A percentile compares a stretch with the other conserved stretches of the same genome.
These are phyloP conservation scores for Colistium nudipinnis DNA, from an alignment of 2,113 vertebrate genomes.

Conservation along the genomic window DNA sequence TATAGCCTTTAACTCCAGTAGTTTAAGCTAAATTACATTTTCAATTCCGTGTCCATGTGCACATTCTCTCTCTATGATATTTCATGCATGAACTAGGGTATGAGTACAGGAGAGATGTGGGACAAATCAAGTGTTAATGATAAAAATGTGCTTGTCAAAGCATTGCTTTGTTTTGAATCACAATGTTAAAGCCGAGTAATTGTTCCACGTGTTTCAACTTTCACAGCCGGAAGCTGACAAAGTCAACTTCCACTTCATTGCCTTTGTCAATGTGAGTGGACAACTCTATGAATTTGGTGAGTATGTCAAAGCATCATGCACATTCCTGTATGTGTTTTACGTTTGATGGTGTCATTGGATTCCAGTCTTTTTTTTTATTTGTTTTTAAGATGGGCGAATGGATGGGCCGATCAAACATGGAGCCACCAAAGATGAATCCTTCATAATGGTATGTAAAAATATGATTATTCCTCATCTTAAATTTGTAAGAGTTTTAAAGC, in stretches of 20 bases:
- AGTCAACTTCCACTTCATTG: conserved; percentile 95
- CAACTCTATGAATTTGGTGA: conserved; percentile 94
- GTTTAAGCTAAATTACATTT: no score
- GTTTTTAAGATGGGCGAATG: conserved; percentile 88
- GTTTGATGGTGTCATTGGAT: not conserved
- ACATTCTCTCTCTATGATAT: not conserved
- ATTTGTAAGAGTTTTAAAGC: not conserved
- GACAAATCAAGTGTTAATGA: not conserved
- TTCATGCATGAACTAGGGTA: not conserved
- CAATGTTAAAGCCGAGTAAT: not conserved
- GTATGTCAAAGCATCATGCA: conserved; percentile 27
- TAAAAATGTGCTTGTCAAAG: not conserved
- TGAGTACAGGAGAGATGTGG: not conserved
- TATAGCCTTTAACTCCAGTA: no score
- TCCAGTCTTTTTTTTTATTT: conserved; percentile 1
- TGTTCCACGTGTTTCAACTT: conserved; percentile 7
- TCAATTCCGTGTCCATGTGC: not conserved
- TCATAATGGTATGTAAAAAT: conserved; percentile 83
- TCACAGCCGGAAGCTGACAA: conserved; percentile 88
- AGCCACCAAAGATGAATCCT: conserved; percentile 82
- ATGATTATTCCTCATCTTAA: not conserved
- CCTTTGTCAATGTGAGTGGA: conserved; percentile 90
- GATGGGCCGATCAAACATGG: conserved; percentile 90
- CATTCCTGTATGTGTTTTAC: not conserved
- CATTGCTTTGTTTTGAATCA: not conserved